Percentiles rank a stretch among this genome's conserved stretches.
phyloP scores from a whole-genome alignment of 2,797 vertebrate species.

The Sebastes nivosus region DNA sequence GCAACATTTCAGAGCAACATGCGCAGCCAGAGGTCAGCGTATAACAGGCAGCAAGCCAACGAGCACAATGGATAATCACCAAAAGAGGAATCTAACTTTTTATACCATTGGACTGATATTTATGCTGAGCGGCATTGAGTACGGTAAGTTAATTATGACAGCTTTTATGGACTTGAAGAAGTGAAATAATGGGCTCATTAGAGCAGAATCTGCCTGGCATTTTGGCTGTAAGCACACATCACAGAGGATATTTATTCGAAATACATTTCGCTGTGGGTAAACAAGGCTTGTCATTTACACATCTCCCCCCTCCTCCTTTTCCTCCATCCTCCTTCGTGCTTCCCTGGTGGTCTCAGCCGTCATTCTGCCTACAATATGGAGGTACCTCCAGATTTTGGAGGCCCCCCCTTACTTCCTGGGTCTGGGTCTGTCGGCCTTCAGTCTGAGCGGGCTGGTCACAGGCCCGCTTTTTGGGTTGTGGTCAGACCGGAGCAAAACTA shows the following conservation, averaged over 20 bases:
- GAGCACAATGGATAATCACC: constrained; percentile 77
- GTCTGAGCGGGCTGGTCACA: constrained; percentile 83
- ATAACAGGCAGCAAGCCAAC: constrained; percentile 27
- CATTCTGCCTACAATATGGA: constrained; percentile 89
- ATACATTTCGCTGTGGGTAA: constrained; percentile 21
- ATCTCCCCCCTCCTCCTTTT: neutral
- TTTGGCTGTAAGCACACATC: constrained; percentile 16
- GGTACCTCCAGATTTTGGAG: constrained; percentile 85
- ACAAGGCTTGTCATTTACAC: constrained; percentile 4
- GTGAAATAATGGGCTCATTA: constrained; percentile 40
- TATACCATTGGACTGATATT: constrained; percentile 86
- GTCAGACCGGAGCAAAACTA: constrained; percentile 83
- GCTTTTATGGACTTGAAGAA: constrained; percentile 27
- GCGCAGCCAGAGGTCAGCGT: constrained; percentile 33
- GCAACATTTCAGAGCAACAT: constrained; percentile 36
- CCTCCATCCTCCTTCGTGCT: neutral
- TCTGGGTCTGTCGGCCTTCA: constrained; percentile 87
- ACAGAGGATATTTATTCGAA: constrained; percentile 21
- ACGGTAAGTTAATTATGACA: constrained; percentile 78
- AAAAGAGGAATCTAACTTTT: constrained; percentile 82
- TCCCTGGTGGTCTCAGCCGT: constrained; percentile 75
- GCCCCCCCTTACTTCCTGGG: constrained; percentile 88
- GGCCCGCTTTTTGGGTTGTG: constrained; percentile 85
- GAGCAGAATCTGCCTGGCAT: constrained; percentile 22
- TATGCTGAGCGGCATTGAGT: constrained; percentile 86